Conservation (phyloP, 2,888 invertebrate genomes). For the Calameuta idolon region DNA sequence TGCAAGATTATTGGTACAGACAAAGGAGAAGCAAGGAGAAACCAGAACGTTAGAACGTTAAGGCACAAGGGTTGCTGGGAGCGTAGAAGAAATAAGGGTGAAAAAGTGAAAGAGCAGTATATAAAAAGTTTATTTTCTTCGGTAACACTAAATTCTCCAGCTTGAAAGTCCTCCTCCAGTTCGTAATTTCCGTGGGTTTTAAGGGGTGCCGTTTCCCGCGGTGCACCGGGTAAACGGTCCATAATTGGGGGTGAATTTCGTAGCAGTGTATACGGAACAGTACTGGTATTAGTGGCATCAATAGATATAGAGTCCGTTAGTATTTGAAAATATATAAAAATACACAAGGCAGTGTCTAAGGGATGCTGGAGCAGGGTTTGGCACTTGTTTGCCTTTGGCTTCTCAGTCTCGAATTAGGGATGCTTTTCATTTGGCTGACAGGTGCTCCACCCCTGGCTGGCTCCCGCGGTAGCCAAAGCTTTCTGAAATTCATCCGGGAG, state of each 20-base stretch:
- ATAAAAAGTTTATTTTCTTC: neutral
- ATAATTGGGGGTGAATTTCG: constrained; percentile 33
- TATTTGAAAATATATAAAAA: neutral
- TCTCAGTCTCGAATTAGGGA: constrained; percentile 66
- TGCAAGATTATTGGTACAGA: neutral
- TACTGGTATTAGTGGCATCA: neutral
- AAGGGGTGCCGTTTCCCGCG: constrained; percentile 17
- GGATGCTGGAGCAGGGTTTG: constrained; percentile 40
- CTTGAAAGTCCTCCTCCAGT: neutral
- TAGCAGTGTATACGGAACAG: neutral
- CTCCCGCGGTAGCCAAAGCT: constrained; percentile 59
- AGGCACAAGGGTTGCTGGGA: neutral
- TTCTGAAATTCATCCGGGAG: neutral
- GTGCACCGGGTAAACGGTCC: constrained; percentile 33
- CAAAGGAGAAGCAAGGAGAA: neutral
- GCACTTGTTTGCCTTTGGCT: constrained; percentile 61
- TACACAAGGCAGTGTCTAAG: constrained; percentile 13
- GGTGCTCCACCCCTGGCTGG: constrained; percentile 61
- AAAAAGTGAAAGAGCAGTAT: neutral
- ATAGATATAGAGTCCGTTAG: neutral
- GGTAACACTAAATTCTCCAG: neutral
- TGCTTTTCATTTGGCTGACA: constrained; percentile 66
- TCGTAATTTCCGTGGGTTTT: neutral
- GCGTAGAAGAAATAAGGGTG: neutral
- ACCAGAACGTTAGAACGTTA: neutral